phyloP scores from a whole-genome alignment of 2,113 vertebrate species.

The Rissa tridactyla region DNA sequence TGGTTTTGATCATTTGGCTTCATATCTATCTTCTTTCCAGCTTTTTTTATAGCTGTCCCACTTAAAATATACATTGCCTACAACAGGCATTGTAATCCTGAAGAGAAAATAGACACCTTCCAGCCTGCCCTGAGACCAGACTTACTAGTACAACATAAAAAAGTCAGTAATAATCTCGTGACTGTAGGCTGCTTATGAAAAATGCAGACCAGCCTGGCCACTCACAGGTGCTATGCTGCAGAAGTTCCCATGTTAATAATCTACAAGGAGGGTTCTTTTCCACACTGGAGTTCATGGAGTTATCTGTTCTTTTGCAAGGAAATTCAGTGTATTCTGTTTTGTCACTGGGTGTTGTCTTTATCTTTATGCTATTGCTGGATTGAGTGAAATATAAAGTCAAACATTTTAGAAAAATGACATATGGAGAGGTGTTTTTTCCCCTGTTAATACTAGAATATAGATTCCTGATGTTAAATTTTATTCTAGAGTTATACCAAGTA shows the following conservation, averaged over 20 bases:
- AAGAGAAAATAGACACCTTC: neutral
- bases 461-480: neutral
- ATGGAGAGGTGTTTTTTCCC: accelerated
- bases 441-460: neutral
- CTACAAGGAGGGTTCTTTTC: neutral
- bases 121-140: neutral
- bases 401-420: neutral
- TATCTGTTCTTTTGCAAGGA: neutral
- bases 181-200: neutral
- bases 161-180: neutral
- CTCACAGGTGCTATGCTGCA: neutral
- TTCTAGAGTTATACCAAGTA: neutral
- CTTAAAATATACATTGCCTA: neutral
- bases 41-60: neutral
- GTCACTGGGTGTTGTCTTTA: neutral
- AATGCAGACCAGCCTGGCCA: neutral
- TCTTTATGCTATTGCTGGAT: neutral
- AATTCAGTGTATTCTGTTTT: neutral
- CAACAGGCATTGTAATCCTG: neutral
- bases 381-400: neutral
- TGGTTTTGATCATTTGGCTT: neutral
- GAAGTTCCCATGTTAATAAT: neutral
- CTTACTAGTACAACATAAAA: neutral
- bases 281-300: neutral
- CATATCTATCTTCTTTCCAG: neutral